Base-by-base conservation (phyloP, 2,797 vertebrate genomes). In the Lindbergichthys nudifrons region DNA sequence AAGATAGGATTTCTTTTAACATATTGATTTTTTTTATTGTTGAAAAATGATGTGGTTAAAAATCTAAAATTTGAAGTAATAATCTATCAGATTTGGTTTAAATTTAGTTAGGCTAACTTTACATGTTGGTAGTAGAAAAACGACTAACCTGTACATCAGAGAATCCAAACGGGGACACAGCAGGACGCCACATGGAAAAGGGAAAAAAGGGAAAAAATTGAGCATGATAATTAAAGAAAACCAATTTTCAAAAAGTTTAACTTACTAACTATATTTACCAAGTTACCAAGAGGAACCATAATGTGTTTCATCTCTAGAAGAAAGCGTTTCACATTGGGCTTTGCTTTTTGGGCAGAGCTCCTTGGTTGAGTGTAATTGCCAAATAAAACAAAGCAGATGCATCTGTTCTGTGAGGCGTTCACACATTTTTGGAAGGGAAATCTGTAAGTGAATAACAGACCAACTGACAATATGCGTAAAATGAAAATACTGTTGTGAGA, bases 81-180 rank as follows among this genome's bases (percentile, higher is more conserved):
- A 19, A 73, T 19, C 10, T 16, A 21, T 46, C 8, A 58, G 6
- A 48, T 12, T 32, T 30, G 14, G 16, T 54, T 13, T 30, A 47
- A 9, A 5, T 42, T 18, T 32, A 46, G 13, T 56, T 43, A 43
- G n/a, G 18, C 26, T 26, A 26, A 26, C 26, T 26, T 26, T 26
- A 26, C 26, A 26, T 26, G 26, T 26, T 26, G 26, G 26, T 51
- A 42, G 65, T 1, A 70, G 16, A 75, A 78, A 73, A 18, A 75
- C 18, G 52, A 93, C 94, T 90, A 81, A 94, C 94, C 94, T 95
- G 92, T 7, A 59, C 50, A 58, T 70, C 50, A 66, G 75, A 77
- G 45, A 57, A 77, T 82, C 84, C 87, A 58, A 62, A 70, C 67
- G 69, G 82, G 53, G 61, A 60, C 10, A 36, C n/a, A 83, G 65